Conservation (phyloP, 2,888 invertebrate genomes). For the Crocallis elinguaria region DNA sequence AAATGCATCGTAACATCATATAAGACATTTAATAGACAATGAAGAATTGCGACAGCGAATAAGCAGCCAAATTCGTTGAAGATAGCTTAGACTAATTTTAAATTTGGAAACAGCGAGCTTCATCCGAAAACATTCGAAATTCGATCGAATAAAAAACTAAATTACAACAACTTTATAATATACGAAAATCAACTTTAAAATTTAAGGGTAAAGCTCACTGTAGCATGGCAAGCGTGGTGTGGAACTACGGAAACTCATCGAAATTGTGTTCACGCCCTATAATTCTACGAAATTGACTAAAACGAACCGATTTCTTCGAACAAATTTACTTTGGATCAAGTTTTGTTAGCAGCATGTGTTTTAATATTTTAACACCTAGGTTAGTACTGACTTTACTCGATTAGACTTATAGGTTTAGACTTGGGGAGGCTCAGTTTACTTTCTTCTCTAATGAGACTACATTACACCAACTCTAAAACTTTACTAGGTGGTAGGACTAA, state of each 20-base stretch:
- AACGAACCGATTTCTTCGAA: constrained; percentile 38
- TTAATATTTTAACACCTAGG: background rate
- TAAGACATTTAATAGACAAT: too few relatives aligned
- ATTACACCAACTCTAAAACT: too few relatives aligned
- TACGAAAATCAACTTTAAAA: background rate
- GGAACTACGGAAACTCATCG: constrained; percentile 49
- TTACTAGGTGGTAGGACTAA: too few relatives aligned
- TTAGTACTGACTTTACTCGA: too few relatives aligned
- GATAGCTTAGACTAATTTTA: constrained; percentile 29
- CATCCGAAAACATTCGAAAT: constrained; percentile 15
- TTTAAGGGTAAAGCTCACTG: constrained; percentile 35
- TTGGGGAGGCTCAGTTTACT: too few relatives aligned
- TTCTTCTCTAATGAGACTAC: too few relatives aligned
- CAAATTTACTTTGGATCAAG: constrained; percentile 28
- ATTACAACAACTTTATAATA: constrained; percentile 5
- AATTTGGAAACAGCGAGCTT: constrained; percentile 26
- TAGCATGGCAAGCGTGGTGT: constrained; percentile 27
- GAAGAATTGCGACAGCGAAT: background rate
- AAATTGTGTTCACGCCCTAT: constrained; percentile 40
- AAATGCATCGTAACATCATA: too few relatives aligned
- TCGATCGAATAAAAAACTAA: constrained; percentile 35
- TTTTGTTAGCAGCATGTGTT: constrained; percentile 18
- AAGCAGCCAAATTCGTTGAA: background rate
- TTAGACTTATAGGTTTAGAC: too few relatives aligned
- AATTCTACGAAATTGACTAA: constrained; percentile 40